These are phyloP conservation scores for Protonibea diacanthus DNA, from an alignment of 2,797 vertebrate species.

Conservation along the genomic window DNA sequence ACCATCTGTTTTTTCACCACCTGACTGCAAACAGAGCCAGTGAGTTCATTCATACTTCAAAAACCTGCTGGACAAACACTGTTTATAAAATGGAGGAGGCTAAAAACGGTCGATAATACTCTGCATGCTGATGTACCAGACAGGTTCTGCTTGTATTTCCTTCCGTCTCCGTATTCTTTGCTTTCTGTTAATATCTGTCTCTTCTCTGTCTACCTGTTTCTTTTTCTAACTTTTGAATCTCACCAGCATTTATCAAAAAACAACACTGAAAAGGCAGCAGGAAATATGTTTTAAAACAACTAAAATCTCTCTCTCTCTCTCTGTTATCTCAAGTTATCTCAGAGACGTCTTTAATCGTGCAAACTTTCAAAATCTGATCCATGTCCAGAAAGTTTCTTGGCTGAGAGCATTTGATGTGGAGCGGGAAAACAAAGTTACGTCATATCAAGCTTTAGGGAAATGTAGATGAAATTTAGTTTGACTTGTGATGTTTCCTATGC, in stretches of 20 bases:
- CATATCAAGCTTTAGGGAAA: constrained; percentile 20
- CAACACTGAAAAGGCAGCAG: neutral
- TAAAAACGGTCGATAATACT: neutral
- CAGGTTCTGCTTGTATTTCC: neutral
- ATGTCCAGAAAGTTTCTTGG: constrained; percentile 42
- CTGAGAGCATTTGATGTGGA: constrained; percentile 1
- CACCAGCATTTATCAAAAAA: constrained; percentile 10
- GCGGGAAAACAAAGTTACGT: constrained; percentile 2
- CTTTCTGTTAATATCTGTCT: too few relatives aligned
- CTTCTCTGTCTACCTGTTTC: neutral
- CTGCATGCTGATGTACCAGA: neutral
- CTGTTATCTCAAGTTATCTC: constrained; percentile 24
- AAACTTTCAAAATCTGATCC: constrained; percentile 28
- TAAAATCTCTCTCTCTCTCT: neutral
- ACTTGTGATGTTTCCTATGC: constrained; percentile 30
- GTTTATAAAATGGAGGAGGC: neutral
- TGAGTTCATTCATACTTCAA: too few relatives aligned
- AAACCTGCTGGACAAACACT: neutral
- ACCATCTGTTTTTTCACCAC: too few relatives aligned
- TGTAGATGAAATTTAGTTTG: constrained; percentile 9
- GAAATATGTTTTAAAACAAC: constrained; percentile 4
- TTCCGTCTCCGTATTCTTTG: neutral
- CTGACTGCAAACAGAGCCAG: too few relatives aligned
- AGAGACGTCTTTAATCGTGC: constrained; percentile 33
- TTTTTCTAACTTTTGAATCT: constrained; percentile 7